These are phyloP conservation scores for Atractosteus spatula DNA, from an alignment of 2,113 vertebrate genomes.

Conservation along the genomic window DNA sequence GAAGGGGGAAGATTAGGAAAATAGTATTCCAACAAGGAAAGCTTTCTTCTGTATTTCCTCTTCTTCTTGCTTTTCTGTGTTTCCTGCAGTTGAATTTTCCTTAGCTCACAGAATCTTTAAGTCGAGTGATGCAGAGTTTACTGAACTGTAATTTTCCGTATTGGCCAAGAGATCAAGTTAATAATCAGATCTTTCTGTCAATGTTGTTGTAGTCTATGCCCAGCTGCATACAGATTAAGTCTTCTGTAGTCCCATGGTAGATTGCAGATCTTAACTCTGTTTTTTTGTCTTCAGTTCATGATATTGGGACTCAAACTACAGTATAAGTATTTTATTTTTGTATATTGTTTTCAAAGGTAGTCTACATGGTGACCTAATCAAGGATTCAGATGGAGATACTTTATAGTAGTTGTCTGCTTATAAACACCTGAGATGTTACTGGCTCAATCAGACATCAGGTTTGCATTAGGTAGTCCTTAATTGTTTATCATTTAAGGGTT, in stretches of 20 bases:
- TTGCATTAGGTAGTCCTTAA: neutral
- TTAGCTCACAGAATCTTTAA: too few species aligned
- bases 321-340: neutral
- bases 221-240: too few species aligned
- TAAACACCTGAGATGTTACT: neutral
- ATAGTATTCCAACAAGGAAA: neutral
- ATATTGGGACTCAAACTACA: neutral
- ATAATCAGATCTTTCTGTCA: too few species aligned
- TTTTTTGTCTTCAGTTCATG: neutral
- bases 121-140: too few species aligned
- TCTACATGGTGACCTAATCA: constrained; percentile 9
- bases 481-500: neutral
- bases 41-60: neutral
- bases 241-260: too few species aligned
- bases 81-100: too few species aligned
- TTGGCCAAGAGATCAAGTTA: too few species aligned
- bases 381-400: constrained; percentile 5
- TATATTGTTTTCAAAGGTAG: too few species aligned
- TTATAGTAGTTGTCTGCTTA: neutral
- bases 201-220: too few species aligned
- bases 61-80: neutral
- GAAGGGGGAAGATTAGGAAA: constrained; percentile 24
- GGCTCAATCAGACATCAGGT: neutral
- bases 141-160: too few species aligned
- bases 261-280: too few species aligned